phyloP scores from a whole-genome alignment of 2,797 vertebrate genomes.

The Mallotus villosus region DNA sequence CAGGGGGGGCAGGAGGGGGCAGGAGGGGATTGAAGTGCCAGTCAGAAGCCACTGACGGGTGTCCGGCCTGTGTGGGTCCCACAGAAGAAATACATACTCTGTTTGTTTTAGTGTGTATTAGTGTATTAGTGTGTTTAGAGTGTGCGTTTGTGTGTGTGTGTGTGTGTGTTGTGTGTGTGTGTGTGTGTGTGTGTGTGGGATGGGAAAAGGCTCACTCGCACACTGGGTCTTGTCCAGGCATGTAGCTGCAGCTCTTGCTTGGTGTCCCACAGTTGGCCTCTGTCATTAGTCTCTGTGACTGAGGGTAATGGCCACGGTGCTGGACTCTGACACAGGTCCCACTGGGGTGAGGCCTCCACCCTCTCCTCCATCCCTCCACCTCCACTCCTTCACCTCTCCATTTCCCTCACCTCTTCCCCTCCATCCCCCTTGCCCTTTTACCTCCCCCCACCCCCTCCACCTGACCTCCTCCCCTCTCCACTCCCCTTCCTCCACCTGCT shows the following conservation, averaged over 20 bases:
- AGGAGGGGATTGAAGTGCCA: slow-evolving; percentile 54
- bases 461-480: no score
- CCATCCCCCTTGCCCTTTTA: no score
- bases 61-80: slow-evolving; percentile 36
- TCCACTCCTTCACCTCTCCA: background rate
- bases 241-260: slow-evolving; percentile 11
- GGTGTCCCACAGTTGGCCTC: slow-evolving; percentile 39
- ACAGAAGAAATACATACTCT: background rate
- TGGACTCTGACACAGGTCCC: slow-evolving; percentile 2
- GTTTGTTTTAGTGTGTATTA: no score
- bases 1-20: slow-evolving; percentile 23
- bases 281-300: slow-evolving; percentile 48
- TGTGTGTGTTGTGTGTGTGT: background rate
- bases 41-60: slow-evolving; percentile 56
- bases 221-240: slow-evolving; percentile 38
- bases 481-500: no score
- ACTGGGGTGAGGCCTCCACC: background rate
- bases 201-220: background rate
- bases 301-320: slow-evolving; percentile 11
- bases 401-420: no score
- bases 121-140: no score
- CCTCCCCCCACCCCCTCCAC: no score
- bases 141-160: no score
- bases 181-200: slow-evolving; percentile 9
- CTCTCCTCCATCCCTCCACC: background rate